Percentiles rank a stretch among this genome's conserved stretches.
These are phyloP conservation scores for Agrotis exclamationis DNA, from an alignment of 2,888 invertebrate species.

Conservation along the genomic window DNA sequence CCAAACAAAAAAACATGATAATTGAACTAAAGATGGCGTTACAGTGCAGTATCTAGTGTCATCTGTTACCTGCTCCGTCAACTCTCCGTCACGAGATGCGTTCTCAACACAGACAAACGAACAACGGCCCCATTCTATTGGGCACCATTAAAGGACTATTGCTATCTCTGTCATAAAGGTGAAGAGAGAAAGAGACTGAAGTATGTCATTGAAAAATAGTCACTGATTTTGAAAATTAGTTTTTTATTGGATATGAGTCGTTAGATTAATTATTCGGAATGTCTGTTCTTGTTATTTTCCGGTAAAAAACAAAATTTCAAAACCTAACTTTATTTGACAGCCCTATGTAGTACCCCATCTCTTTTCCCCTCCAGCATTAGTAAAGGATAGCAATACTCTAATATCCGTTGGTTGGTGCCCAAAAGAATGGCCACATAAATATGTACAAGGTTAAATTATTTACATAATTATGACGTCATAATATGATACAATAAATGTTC, in stretches of 20 bases:
- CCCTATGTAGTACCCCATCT: not conserved
- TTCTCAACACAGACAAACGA: constrained; percentile 50
- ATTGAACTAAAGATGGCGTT: constrained; percentile 18
- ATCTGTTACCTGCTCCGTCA: constrained; percentile 49
- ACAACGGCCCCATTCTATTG: constrained; percentile 36
- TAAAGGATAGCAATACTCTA: constrained; percentile 26
- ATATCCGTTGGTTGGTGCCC: not conserved
- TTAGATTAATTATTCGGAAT: too few relatives aligned
- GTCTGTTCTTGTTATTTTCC: too few relatives aligned
- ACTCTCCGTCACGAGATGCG: constrained; percentile 32
- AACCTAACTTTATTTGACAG: not conserved
- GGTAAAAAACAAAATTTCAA: too few relatives aligned
- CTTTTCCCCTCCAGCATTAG: constrained; percentile 1
- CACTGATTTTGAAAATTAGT: too few relatives aligned
- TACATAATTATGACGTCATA: constrained; percentile 37
- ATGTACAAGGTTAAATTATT: constrained; percentile 51
- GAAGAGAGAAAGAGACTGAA: not conserved
- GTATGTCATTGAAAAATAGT: not conserved
- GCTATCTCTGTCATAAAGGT: constrained; percentile 7
- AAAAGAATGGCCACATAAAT: constrained; percentile 31
- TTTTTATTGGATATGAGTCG: too few relatives aligned
- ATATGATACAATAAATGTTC: constrained; percentile 41
- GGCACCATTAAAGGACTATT: constrained; percentile 4
- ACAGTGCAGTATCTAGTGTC: constrained; percentile 47
- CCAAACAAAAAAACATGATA: not conserved